phyloP scores from a whole-genome alignment of 2,888 invertebrate genomes.

The Leucophora obtusa region DNA sequence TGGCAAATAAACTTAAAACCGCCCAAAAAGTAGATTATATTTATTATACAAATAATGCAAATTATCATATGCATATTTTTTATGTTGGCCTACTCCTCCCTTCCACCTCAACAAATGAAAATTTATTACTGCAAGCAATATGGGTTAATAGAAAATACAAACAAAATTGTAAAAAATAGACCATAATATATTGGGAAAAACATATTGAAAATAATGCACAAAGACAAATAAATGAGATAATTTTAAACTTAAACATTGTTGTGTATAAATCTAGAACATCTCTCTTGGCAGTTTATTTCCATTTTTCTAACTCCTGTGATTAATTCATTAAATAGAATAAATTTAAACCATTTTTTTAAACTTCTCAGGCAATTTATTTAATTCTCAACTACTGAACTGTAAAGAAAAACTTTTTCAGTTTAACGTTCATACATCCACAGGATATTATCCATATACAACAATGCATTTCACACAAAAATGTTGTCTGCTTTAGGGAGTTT shows the following conservation, averaged over 20 bases:
- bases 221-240: not conserved
- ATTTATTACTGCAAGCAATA: slow-evolving; percentile 48
- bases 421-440: not conserved
- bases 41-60: slow-evolving; percentile 19
- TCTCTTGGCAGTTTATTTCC: too few relatives aligned
- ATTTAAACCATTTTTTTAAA: too few relatives aligned
- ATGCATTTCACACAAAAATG: slow-evolving; percentile 8
- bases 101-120: not conserved
- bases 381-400: too few relatives aligned
- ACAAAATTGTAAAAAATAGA: not conserved
- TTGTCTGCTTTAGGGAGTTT: slow-evolving; percentile 42
- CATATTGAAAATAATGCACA: not conserved
- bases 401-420: too few relatives aligned
- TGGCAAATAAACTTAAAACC: slow-evolving; percentile 9
- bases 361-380: too few relatives aligned
- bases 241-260: not conserved
- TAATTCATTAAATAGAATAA: too few relatives aligned
- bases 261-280: too few relatives aligned
- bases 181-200: not conserved
- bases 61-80: slow-evolving; percentile 33
- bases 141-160: slow-evolving; percentile 40
- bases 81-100: not conserved
- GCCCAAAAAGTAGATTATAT: slow-evolving; percentile 22
- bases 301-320: too few relatives aligned
- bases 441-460: not conserved